phyloP scores from a whole-genome alignment of 2,797 vertebrate genomes.

The Cirrhinus molitorella region DNA sequence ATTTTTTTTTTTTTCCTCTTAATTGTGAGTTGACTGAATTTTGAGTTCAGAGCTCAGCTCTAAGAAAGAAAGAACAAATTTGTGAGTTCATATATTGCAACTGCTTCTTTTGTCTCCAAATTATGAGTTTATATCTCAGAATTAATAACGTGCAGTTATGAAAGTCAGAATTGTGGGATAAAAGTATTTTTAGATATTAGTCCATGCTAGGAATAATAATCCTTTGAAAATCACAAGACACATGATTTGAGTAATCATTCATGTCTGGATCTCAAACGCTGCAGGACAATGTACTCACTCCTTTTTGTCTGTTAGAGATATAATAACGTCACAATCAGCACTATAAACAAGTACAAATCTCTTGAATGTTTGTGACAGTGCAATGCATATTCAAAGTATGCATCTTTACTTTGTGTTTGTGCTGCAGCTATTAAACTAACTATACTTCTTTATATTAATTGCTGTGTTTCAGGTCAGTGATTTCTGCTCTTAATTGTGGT shows the following conservation, averaged over 20 bases:
- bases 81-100: too few relatives aligned
- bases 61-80: too few relatives aligned
- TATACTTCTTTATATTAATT: slow-evolving; percentile 56
- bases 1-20: too few relatives aligned
- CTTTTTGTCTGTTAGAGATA: neutral
- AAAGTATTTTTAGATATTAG: neutral
- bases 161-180: neutral
- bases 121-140: neutral
- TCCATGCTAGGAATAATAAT: neutral
- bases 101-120: too few relatives aligned
- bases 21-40: too few relatives aligned
- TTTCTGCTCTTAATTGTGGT: slow-evolving; percentile 64
- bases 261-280: neutral
- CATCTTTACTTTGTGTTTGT: slow-evolving; percentile 30
- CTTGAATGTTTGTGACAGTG: neutral
- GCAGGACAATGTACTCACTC: neutral
- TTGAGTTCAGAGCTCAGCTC: too few relatives aligned
- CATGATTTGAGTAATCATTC: neutral
- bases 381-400: neutral
- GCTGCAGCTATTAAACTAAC: slow-evolving; percentile 15
- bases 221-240: neutral
- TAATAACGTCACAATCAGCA: neutral
- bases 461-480: slow-evolving; percentile 45
- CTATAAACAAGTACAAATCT: neutral
- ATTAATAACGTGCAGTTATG: neutral